These are phyloP conservation scores for Istiophorus platypterus DNA, from an alignment of 2,113 vertebrate genomes.

Conservation along the genomic window DNA sequence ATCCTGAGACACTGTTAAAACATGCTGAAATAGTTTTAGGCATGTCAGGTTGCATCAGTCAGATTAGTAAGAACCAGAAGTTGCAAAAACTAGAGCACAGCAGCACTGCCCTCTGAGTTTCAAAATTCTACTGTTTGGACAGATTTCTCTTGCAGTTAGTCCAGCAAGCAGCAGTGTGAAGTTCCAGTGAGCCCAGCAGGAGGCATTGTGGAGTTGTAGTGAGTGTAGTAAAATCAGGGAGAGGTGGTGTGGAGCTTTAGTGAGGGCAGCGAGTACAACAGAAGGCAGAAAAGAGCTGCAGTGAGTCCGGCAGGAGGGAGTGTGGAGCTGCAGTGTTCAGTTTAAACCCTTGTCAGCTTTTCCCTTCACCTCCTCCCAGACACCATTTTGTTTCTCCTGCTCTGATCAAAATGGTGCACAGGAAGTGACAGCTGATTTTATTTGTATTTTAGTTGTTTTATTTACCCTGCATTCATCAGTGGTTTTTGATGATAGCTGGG, in stretches of 20 bases:
- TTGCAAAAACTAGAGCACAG: background rate
- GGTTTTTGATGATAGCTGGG: background rate
- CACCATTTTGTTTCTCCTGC: slow-evolving; percentile 33
- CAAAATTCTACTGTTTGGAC: background rate
- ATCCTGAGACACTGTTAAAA: background rate
- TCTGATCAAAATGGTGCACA: slow-evolving; percentile 21
- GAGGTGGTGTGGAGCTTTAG: background rate
- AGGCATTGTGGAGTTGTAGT: slow-evolving; percentile 16
- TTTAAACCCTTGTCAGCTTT: slow-evolving; percentile 29
- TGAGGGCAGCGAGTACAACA: background rate
- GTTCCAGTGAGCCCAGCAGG: background rate
- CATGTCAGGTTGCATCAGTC: background rate
- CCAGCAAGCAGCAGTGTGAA: background rate
- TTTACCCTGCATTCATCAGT: background rate
- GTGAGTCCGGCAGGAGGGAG: background rate
- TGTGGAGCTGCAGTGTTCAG: slow-evolving; percentile 50
- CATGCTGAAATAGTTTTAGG: background rate
- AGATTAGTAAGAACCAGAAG: background rate
- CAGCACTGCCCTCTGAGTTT: no score
- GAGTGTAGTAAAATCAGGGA: background rate
- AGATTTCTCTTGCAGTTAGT: background rate
- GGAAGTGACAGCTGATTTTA: background rate
- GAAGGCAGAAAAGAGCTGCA: background rate
- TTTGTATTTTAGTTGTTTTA: background rate
- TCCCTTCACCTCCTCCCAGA: slow-evolving; percentile 8